Conservation (phyloP, 2,888 invertebrate species). For the Lepidochrysops patricia region DNA sequence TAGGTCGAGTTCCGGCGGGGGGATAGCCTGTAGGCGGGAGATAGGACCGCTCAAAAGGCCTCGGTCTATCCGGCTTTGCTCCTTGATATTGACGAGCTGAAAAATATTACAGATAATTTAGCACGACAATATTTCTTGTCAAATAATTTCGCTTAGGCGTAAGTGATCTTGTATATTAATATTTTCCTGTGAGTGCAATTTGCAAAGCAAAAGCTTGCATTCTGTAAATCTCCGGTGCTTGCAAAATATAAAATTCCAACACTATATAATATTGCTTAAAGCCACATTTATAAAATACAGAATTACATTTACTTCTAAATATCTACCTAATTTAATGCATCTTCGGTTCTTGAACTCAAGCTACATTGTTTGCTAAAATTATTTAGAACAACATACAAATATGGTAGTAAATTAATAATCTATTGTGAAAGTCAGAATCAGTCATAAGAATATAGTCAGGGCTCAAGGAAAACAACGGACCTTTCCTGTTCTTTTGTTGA, state of each 20-base stretch:
- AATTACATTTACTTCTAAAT: neutral
- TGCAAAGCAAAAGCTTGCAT: neutral
- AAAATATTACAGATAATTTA: slow-evolving; percentile 30
- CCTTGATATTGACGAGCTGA: slow-evolving; percentile 81
- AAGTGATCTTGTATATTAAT: neutral
- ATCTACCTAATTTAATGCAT: neutral
- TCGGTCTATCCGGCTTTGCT: slow-evolving; percentile 78
- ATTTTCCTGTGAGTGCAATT: neutral
- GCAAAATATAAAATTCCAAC: neutral
- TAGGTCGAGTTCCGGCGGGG: slow-evolving; percentile 53
- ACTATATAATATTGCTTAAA: neutral
- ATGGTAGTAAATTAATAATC: neutral
- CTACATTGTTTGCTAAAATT: neutral
- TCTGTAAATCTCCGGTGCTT: neutral
- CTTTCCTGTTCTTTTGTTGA: slow-evolving; percentile 73
- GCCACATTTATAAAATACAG: neutral
- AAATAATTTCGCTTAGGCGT: neutral
- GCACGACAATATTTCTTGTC: neutral
- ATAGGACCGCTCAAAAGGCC: slow-evolving; percentile 76
- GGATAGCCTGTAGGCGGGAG: slow-evolving; percentile 62
- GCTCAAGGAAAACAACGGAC: slow-evolving; percentile 36
- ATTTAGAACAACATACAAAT: no score
- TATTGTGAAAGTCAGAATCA: neutral
- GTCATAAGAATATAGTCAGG: slow-evolving; percentile 6
- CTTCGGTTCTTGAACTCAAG: neutral